Percentiles rank a stretch among this genome's conserved stretches.
Conservation (phyloP, 2,797 vertebrate species). For the Streptopelia turtur region DNA sequence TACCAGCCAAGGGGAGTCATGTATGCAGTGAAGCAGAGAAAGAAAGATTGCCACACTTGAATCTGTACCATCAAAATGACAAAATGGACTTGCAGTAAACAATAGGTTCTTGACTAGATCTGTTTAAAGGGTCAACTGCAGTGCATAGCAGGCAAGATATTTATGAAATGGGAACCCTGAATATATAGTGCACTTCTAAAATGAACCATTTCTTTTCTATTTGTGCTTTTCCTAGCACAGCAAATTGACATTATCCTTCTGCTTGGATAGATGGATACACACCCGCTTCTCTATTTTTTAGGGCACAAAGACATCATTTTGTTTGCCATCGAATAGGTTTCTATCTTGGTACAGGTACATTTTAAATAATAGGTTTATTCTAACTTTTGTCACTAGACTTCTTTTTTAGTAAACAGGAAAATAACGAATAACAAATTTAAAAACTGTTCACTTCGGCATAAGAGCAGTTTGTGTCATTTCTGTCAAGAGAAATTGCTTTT, state of each 20-base stretch:
- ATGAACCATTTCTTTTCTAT: slow-evolving; percentile 62
- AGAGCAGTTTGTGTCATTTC: slow-evolving; percentile 35
- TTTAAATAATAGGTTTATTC: slow-evolving; percentile 37
- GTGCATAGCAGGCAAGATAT: slow-evolving; percentile 72
- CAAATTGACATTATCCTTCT: slow-evolving; percentile 53
- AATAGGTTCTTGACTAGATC: slow-evolving; percentile 68
- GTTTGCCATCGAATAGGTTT: slow-evolving; percentile 6
- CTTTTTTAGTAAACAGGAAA: slow-evolving; percentile 32
- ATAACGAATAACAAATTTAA: slow-evolving; percentile 12
- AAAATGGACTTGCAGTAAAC: slow-evolving; percentile 66
- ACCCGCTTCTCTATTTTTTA: slow-evolving; percentile 31
- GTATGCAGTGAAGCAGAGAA: slow-evolving; percentile 64
- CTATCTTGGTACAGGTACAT: slow-evolving; percentile 10
- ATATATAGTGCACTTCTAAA: slow-evolving; percentile 60
- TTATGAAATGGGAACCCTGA: slow-evolving; percentile 71
- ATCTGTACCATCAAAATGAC: slow-evolving; percentile 72
- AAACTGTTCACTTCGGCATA: slow-evolving; percentile 22
- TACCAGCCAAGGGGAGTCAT: slow-evolving; percentile 61
- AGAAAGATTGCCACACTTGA: slow-evolving; percentile 66
- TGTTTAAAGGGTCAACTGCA: slow-evolving; percentile 69
- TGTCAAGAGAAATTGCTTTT: slow-evolving; percentile 29
- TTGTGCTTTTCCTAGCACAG: slow-evolving; percentile 49
- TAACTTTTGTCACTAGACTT: neutral
- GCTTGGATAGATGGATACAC: slow-evolving; percentile 14
- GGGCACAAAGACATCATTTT: slow-evolving; percentile 23